Evolutionary conservation across 2,113 vertebrate species (phyloP).

Genomic region (Seriola aureovittata): DNA sequence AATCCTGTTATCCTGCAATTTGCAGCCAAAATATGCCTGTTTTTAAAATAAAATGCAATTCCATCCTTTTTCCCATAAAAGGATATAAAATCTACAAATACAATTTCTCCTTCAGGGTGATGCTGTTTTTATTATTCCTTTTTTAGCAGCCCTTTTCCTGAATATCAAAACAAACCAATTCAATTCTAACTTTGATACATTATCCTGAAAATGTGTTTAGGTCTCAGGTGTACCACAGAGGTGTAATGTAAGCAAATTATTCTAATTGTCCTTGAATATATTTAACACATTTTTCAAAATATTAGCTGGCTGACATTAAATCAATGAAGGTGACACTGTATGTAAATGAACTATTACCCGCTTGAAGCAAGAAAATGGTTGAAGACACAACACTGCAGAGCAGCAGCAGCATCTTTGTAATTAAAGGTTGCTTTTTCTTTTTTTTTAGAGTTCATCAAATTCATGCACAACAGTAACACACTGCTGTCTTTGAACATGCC

Average conservation of each 20-base stretch:
- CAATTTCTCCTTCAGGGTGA: neutral
- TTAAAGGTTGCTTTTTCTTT: neutral
- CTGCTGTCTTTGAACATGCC: neutral
- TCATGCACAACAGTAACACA: neutral
- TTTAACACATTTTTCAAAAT: slow-evolving; percentile 25
- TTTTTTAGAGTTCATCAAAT: neutral
- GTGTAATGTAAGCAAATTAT: neutral
- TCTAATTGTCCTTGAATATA: slow-evolving; percentile 31
- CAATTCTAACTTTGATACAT: neutral
- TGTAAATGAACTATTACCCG: neutral
- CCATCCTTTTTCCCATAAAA: slow-evolving; percentile 2
- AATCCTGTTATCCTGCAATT: slow-evolving; percentile 51
- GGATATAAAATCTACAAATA: slow-evolving; percentile 19
- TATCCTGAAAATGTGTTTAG: neutral
- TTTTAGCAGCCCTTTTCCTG: neutral
- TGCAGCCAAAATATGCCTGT: neutral
- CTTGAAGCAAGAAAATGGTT: neutral
- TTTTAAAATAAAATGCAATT: slow-evolving; percentile 32
- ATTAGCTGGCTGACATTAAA: slow-evolving; percentile 14
- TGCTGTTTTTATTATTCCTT: slow-evolving; percentile 6
- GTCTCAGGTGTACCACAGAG: neutral
- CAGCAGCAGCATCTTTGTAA: neutral
- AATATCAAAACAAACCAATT: slow-evolving; percentile 24
- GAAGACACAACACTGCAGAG: neutral
- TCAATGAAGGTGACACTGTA: slow-evolving; percentile 4